Evolutionary conservation across 2,797 vertebrate species (phyloP), one percentile per base, ranked within the genome.

Genomic region (Gambelia wislizenii): DNA sequence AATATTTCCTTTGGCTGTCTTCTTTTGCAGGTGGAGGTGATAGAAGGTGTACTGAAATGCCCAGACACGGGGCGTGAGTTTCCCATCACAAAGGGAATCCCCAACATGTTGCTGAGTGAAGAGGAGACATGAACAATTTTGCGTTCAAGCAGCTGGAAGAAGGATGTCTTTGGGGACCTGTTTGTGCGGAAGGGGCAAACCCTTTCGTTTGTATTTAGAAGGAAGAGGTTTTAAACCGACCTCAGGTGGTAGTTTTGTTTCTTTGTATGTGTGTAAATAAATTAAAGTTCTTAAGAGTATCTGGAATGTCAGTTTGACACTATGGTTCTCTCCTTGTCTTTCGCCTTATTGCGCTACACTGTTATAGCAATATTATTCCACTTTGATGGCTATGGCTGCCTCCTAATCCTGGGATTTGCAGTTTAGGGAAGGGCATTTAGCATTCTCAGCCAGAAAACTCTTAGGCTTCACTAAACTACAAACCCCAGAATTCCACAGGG

Each of bases 41-140:
- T 98, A 1, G 98, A 99, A 92, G 98, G 98, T n/a, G 97, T 96
- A 33, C 96, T 99, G 91, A 96, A 98, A 81, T 99, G 98, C 88
- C 98, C 98, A 0, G 98, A 98, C 78, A 98, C 98, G 0, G 98
- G 98, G 61, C 97, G 97, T 52, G 97, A 98, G 95, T 99, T 99
- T 87, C 98, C 98, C 9, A 98, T 99, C 95, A 97, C 98, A 59
- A 97, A 96, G 93, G 98, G 98, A 76, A 98, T 99, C 94, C 98
- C 98, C 91, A 99, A 99, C 96, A 99, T 99, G 98, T 95, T 99
- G 89, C 96, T 99, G 90, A 98, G 96, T 1, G 98, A 98, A 67
- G 98, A 98, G 0, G 98, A 99, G 93, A 96, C 94, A 13, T 98
- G 97, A 92, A 16, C 3, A 3, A 3, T 6, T 33, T 47, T 59